Evolutionary conservation across 2,888 invertebrate genomes (phyloP), one percentile per base, ranked within the genome.

Genomic region (Nysson spinosus): DNA sequence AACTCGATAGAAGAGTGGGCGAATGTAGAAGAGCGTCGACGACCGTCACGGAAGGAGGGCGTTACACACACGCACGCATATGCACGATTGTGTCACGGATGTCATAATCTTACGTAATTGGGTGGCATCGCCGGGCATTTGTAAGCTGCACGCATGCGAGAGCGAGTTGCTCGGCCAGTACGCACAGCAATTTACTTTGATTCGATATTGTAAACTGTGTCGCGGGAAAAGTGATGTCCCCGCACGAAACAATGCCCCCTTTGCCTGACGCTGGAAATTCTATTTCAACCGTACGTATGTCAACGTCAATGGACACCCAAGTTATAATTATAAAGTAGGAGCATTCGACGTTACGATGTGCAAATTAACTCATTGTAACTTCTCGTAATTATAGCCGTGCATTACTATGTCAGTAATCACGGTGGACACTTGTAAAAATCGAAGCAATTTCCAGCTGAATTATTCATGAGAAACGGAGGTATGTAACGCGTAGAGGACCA

Each of bases 61-160:
- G 83, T 81, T 74, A 68, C 79, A 73, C 73, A 69, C 62, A 74
- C 78, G 72, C 76, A 72, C 70, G 69, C n/a, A n/a, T 68, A 57
- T 64, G 61, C 43, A 57, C 78, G 81, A 83, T 83, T 83, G 84
- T 84, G 84, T 84, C 83, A 83, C 75, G 78, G 82, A 85, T 85
- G 84, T 85, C 84, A 85, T 85, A 85, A 85, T 82, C 79, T 85
- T 83, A 79, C 81, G 80, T 84, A 85, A 85, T 81, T 77, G 62
- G 68, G 62, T 69, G 75, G 77, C 77, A 66, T 69, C 66, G 63
- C 47, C 68, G 58, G 69, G 69, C 77, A 82, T 82, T 82, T 78
- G 82, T 82, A 82, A 79, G 74, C 78, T 54, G 73, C 70, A 71
- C 78, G 78, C 77, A 75, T 77, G 67, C 73, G 63, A 71, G 71